A percentile compares a stretch with the other conserved stretches of the same genome.
These are phyloP conservation scores for Nemotelus pantherinus DNA, from an alignment of 2,888 invertebrate genomes.

Conservation along the genomic window DNA sequence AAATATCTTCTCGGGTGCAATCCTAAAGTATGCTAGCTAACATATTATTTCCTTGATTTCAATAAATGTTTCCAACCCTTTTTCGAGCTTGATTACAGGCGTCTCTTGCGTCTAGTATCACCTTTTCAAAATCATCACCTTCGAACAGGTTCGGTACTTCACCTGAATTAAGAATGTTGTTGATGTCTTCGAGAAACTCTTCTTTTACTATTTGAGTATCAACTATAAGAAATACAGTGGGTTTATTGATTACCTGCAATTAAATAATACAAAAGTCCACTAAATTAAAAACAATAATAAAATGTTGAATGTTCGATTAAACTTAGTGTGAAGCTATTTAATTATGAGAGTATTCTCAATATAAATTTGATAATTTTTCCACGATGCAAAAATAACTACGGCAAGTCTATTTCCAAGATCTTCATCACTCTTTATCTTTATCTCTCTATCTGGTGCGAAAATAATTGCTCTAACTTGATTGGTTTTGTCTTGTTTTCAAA, in stretches of 20 bases:
- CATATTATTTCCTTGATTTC: background rate
- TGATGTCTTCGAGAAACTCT: conserved; percentile 91
- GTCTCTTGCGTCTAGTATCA: conserved; percentile 78
- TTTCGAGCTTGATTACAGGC: conserved; percentile 77
- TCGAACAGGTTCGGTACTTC: conserved; percentile 93
- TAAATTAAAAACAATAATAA: background rate
- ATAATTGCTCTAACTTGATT: no score
- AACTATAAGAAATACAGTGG: conserved; percentile 86
- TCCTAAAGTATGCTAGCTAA: conserved; percentile 58
- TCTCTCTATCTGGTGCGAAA: no score
- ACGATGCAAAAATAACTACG: no score
- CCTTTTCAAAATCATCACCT: conserved; percentile 84
- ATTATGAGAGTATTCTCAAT: no score
- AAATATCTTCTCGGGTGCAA: conserved; percentile 80
- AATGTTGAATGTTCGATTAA: no score
- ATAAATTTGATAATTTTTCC: no score
- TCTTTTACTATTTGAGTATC: conserved; percentile 92
- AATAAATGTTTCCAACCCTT: conserved; percentile 62
- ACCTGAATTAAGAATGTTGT: conserved; percentile 91
- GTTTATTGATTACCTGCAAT: conserved; percentile 67
- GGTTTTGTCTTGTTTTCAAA: no score
- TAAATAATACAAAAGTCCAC: background rate
- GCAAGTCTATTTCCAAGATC: no score
- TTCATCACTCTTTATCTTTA: no score
- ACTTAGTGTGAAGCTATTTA: no score